Evolutionary conservation across 2,888 invertebrate genomes (phyloP), one percentile per base, ranked within the genome.

Genomic region (Stenurella melanura): DNA sequence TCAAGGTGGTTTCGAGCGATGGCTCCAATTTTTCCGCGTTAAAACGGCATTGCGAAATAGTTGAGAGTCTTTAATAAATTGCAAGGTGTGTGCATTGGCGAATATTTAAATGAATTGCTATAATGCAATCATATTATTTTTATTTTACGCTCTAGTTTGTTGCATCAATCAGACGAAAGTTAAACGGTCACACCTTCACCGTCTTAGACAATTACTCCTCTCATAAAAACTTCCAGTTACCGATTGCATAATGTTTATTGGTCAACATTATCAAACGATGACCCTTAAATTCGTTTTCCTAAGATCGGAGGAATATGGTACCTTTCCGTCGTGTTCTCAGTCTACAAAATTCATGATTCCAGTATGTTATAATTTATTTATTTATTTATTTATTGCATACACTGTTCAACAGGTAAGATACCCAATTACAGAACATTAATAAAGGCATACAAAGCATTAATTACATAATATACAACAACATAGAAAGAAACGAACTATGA

Each of bases 11-110:
- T 34, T 64, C 11, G 3, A 64, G 38, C 10, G 17, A 34, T 64
- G 5, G 18, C 30, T 17, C 34, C 64, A 64, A 63, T 34, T 64
- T 38, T 64, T 64, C 58, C 58, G 58, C 58, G 12, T 19, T 21
- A 0, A 64, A 10, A 9, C 64, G 17, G n/a, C 63, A 30, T 63
- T 26, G 63, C 3, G 63, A 17, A 63, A 63, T 9, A 63, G 34
- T 63, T 58, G 58, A 63, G 15, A 30, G 19, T 66, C 19, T 66
- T 38, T 66, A 42, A 66, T 66, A 42, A 19, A 42, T 66, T 17
- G 64, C 38, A 67, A 67, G 67, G 67, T 6, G 67, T 64, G 64
- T 67, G 21, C 67, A 26, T 67, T 67, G 21, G 42, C n/a, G 19
- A 54, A 21, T 54, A 66, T 66, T 21, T n/a, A 66, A 66, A 38